Base-by-base conservation (phyloP, 1,140 invertebrate species). In the Penaeus vannamei region DNA sequence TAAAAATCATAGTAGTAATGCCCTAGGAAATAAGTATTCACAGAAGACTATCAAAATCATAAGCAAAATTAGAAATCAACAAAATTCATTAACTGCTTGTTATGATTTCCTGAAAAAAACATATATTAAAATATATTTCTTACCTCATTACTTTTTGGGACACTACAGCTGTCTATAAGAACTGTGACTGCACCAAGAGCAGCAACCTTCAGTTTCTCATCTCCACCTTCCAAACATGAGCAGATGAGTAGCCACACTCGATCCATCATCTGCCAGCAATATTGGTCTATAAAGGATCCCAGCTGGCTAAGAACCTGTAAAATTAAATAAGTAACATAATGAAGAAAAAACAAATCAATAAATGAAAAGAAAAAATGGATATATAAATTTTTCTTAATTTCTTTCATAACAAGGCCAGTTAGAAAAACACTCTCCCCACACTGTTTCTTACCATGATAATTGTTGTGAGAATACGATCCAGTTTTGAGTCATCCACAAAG, bases 151-250 rank as follows among this genome's bases (percentile, higher is more conserved):
- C 26, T 20, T 22, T 29, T 29, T 36, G 86, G 86, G 12, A 84
- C 53, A 0, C 86, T 79, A 84, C 81, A 84, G n/a, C 60, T 84
- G 69, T 88, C 81, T n/a, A 88, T n/a, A 36, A 88, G 81, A 14
- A 23, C 59, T 61, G 53, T 26, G 8, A 88, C 61, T 29, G 81
- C 59, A 46, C 26, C 61, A 32, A 88, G 69, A 32, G 81, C 26
- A 22, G 86, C 46, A 72, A 36, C 59, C 59, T 88, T 88, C 62
- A 88, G 53, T 10, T 60, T 32, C 19, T 23, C 76, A 64, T 88
- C 86, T 32, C 86, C 86, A 42, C 64, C 86, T n/a, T 84, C 86
- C 61, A 88, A 46, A 77, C 86, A 88, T 22, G n/a, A 36, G 29
- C 36, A 82, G 26, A 77, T 17, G 4, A 88, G 81, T 5, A 88